Evolutionary conservation across 2,797 vertebrate genomes (phyloP), one percentile per base, ranked within the genome.

Genomic region (Lacerta viridis): DNA sequence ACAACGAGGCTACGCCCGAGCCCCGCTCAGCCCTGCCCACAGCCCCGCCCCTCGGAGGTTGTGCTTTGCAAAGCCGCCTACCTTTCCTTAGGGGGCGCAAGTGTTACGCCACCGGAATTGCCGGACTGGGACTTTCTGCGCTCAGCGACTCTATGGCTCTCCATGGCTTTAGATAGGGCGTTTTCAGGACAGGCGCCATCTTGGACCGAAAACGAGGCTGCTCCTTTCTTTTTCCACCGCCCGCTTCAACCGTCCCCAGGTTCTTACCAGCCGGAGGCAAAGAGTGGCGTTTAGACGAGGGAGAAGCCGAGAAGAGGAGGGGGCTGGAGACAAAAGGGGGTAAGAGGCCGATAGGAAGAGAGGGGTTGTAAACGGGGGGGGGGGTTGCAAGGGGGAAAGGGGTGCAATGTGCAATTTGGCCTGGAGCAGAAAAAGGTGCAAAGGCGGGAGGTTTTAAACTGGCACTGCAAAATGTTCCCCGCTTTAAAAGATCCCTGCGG

Each of bases 241-340:
- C 68, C 29, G 29, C 27, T 29, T n/a, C 29, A 84, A 74, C 83
- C 69, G 68, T 55, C 46, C n/a, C 46, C 27, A 5, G 64, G 2
- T 0, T 11, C 13, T 3, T 2, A 9, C 18, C 3, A 2, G 36
- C 10, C 5, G 17, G 9, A 27, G 3, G 15, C 8, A 7, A 39
- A 11, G 25, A 69, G 41, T 20, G 3, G 55, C 46, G 33, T 8
- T 20, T 9, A 23, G 5, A 3, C 61, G 39, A 7, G 9, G 7
- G 33, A 17, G 7, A 13, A 11, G 6, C 29, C 7, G 20, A 9
- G 55, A 7, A 9, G 2, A 7, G 20, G 59, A 11, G 55, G n/a
- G 18, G 50, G 4, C 4, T 17, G 46, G 77, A 13, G 9, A 20
- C 7, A 7, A 15, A 15, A 17, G 2, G 33, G 27, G 71, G 17